phyloP scores from a whole-genome alignment of 2,888 invertebrate genomes.

The Tineola bisselliella region DNA sequence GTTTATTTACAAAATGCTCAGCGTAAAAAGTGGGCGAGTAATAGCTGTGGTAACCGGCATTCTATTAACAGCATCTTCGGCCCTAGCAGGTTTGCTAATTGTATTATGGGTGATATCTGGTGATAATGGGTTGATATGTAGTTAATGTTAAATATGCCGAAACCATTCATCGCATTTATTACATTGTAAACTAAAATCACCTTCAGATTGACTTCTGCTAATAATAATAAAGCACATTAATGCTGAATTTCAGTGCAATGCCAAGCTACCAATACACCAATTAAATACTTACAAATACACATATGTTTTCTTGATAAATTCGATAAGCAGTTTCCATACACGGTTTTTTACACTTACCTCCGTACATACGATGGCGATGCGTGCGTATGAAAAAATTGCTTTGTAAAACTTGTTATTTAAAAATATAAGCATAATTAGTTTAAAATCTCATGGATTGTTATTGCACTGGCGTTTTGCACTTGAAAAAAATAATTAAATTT shows the following conservation, averaged over 20 bases:
- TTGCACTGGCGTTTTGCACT: neutral
- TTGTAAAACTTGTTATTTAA: neutral
- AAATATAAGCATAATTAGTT: neutral
- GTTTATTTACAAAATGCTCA: constrained; percentile 2
- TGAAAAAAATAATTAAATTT: neutral
- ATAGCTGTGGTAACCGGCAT: constrained; percentile 1
- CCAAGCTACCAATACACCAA: too few species aligned
- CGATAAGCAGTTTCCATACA: neutral
- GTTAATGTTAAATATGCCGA: neutral
- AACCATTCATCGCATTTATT: neutral
- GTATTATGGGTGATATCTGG: neutral
- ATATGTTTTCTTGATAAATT: neutral
- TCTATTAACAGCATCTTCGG: constrained; percentile 5
- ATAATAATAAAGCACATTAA: constrained; percentile 1
- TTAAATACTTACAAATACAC: neutral
- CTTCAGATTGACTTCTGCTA: neutral
- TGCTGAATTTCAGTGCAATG: neutral
- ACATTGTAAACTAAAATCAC: constrained; percentile 3
- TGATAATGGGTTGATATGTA: neutral
- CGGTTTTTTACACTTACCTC: neutral
- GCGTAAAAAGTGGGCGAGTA: neutral
- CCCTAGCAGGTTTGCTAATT: constrained; percentile 8
- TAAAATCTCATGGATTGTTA: neutral
- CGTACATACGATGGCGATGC: neutral
- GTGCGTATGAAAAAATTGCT: neutral